phyloP scores from a whole-genome alignment of 2,888 invertebrate species.

The Mythimna albipuncta region DNA sequence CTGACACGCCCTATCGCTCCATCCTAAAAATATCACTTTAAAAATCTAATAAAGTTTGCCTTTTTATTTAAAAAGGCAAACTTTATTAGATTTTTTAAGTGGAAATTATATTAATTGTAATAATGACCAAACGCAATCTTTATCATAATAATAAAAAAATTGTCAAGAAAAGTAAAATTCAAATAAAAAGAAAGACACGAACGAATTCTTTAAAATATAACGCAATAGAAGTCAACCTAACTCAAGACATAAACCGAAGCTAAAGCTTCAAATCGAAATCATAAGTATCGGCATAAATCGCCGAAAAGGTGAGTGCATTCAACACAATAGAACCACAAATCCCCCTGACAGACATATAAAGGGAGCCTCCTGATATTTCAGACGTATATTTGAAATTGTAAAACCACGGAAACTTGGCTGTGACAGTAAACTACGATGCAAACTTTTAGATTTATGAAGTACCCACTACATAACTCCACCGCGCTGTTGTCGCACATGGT shows the following conservation, averaged over 20 bases:
- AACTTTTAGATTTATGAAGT: constrained; percentile 84
- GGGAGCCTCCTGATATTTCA: constrained; percentile 67
- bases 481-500: constrained; percentile 71
- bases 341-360: constrained; percentile 63
- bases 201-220: not conserved
- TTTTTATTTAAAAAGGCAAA: no score
- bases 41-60: no score
- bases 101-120: no score
- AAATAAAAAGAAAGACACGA: not conserved
- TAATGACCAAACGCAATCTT: no score
- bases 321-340: constrained; percentile 68
- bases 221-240: not conserved
- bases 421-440: constrained; percentile 78
- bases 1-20: no score
- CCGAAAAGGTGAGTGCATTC: constrained; percentile 66
- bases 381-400: constrained; percentile 76
- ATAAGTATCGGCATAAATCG: constrained; percentile 49
- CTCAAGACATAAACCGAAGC: not conserved
- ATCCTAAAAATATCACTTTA: no score
- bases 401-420: constrained; percentile 75
- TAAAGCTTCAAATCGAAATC: constrained; percentile 25
- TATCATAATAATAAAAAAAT: no score
- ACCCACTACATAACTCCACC: constrained; percentile 66
- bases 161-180: not conserved
- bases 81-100: no score